phyloP scores from a whole-genome alignment of 2,797 vertebrate genomes.

The Malurus splendens region DNA sequence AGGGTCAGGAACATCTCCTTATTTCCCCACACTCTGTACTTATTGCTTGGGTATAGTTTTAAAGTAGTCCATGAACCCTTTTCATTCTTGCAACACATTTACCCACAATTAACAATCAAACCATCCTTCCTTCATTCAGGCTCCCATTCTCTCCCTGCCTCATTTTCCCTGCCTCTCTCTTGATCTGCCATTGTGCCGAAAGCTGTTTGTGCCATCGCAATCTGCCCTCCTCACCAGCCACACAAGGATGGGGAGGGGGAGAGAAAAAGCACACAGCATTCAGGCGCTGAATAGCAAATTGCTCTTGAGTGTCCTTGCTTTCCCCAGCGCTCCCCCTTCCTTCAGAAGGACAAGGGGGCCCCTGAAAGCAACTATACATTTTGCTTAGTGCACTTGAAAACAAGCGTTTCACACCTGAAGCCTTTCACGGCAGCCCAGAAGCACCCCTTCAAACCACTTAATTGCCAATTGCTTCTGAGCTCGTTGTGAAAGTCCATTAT shows the following conservation, averaged over 20 bases:
- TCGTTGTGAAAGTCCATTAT: slow-evolving; percentile 94
- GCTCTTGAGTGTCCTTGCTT: slow-evolving; percentile 97
- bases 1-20: slow-evolving; percentile 71
- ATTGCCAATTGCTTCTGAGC: slow-evolving; percentile 98
- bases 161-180: slow-evolving; percentile 86
- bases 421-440: slow-evolving; percentile 92
- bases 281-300: slow-evolving; percentile 97
- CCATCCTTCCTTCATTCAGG: slow-evolving; percentile 81
- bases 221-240: slow-evolving; percentile 83
- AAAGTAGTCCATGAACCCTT: slow-evolving; percentile 88
- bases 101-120: slow-evolving; percentile 95
- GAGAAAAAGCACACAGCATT: slow-evolving; percentile 86
- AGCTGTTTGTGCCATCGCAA: slow-evolving; percentile 89
- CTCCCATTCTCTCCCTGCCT: slow-evolving; percentile 74
- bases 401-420: slow-evolving; percentile 99
- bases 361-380: slow-evolving; percentile 97
- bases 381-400: slow-evolving; percentile 97
- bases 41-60: slow-evolving; percentile 79
- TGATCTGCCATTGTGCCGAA: slow-evolving; percentile 86
- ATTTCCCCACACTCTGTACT: slow-evolving; percentile 67
- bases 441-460: slow-evolving; percentile 99
- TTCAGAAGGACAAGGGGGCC: slow-evolving; percentile 83
- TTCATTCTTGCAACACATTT: slow-evolving; percentile 86
- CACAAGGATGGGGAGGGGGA: slow-evolving; percentile 70
- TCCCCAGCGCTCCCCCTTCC: slow-evolving; percentile 74